Evolutionary conservation across 1,140 invertebrate species (phyloP), one percentile per base, ranked within the genome.

Genomic region (Archivesica marissinica): DNA sequence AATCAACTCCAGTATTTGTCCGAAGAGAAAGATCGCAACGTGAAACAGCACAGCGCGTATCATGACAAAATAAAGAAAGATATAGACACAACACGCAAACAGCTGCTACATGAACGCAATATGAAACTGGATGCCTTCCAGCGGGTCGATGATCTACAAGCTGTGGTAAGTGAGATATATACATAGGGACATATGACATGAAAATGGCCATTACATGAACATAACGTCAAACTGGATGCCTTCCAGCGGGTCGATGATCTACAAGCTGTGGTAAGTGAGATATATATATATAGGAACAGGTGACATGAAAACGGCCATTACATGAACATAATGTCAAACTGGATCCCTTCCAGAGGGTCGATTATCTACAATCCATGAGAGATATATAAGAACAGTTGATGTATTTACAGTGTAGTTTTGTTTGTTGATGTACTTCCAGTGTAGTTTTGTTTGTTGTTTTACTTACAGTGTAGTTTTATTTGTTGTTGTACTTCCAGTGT

Each of bases 91-190:
- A 84, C 91, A 25, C 88, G 84, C 47, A 89, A 89, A 66, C 90
- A 91, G 74, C 88, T 93, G 25, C 78, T 78, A 13, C 90, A 91
- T 79, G 93, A 93, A 86, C 79, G 93, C 23, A 87, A 64, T 25
- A 82, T 93, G 39, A 93, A 93, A 81, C 86, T 93, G 30, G 90
- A 92, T 59, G 93, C 93, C n/a, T 93, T 93, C 82, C 87, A 93
- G 44, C 70, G 90, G 64, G 92, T 93, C 11, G 92, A 93, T 79
- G 89, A 92, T 59, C 88, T 93, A 75, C 93, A 92, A 79, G 86
- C 91, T 41, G 75, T 89, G 89, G 91, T 93, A 20, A 59, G 86
- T 85, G 33, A 20, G 41, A 44, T 17, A 9, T 9, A 44, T 9
- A 9, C 20, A 9, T 9, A 44, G 41, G 41, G 41, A 44, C 7